Base-by-base conservation (phyloP, 2,113 vertebrate species). In the Heliornis fulica region DNA sequence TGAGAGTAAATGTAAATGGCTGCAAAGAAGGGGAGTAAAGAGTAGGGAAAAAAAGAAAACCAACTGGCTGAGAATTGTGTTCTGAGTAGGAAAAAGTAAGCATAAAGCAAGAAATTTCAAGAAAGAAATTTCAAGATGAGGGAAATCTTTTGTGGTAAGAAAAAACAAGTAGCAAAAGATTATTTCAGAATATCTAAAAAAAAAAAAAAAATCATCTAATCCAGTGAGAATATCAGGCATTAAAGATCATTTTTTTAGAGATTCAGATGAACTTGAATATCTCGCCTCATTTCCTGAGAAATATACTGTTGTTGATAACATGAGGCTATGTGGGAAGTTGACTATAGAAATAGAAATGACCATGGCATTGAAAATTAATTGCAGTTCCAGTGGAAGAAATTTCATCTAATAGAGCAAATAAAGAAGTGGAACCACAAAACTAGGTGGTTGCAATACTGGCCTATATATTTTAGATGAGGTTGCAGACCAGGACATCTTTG, bases 141-240 rank as follows among this genome's bases (percentile, higher is more conserved):
- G 8, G 7, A 69, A 22, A 11, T 6, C 50, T 69, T 26, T 2
- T 0, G 1, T 46, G 2, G 1, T 4, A 7, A 32, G 22, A 64
- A 38, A 31, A 23, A 51, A 0, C 4, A 83, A 79, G 21, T 8
- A 60, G 10, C 5, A 57, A 77, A 83, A 87, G 29, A 48, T 82
- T 60, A 0, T 76, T 46, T 4, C 15, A 65, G 16, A 51, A 48
- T 34, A 83, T 20, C n/a, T 60, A n/a, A 15, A 17, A 18, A 46
- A 48, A 61, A n/a, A 20, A 46, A 61, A 31, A 20, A n/a, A n/a
- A n/a, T n/a, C n/a, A 36, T 5, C 9, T 23, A 10, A 32, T 17
- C 11, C 51, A 56, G 11, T n/a, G 36, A 43, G n/a, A 87, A 66
- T 22, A 80, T 74, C 51, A 89, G 40, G 60, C 22, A 63, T 57